phyloP scores from a whole-genome alignment of 2,797 vertebrate species.

The Notoglanidium macrostoma region DNA sequence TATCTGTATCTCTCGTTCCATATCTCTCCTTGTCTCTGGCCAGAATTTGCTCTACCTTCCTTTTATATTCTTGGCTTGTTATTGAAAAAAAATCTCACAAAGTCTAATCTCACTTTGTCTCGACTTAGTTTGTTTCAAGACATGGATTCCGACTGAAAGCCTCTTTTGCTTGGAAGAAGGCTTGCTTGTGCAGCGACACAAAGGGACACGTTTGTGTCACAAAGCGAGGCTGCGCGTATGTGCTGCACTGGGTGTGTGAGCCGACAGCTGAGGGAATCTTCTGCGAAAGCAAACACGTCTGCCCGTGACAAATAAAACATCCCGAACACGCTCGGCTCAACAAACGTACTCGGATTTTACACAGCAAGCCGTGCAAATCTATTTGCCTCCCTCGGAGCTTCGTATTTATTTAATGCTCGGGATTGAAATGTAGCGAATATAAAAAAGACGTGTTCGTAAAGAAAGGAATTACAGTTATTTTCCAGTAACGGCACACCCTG shows the following conservation, averaged over 20 bases:
- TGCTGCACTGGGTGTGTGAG: not conserved
- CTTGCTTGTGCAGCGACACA: slow-evolving; percentile 18
- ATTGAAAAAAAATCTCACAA: not conserved
- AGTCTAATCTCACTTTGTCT: not conserved
- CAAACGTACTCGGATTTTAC: not conserved
- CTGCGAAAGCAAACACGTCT: not conserved
- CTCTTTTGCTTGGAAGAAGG: slow-evolving; percentile 22
- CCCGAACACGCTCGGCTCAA: not conserved
- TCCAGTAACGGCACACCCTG: no score
- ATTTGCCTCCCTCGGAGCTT: not conserved
- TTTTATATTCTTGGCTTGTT: slow-evolving; percentile 34
- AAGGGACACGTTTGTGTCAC: slow-evolving; percentile 7
- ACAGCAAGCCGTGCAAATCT: not conserved
- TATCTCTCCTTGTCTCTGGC: not conserved
- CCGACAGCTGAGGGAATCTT: slow-evolving; percentile 13
- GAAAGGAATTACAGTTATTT: not conserved
- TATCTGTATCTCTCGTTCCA: slow-evolving; percentile 9
- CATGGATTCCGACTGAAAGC: not conserved
- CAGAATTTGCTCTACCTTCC: slow-evolving; percentile 17
- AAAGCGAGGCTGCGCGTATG: not conserved
- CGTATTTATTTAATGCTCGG: not conserved
- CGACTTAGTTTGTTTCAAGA: not conserved
- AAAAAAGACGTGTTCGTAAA: not conserved
- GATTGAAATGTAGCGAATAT: not conserved
- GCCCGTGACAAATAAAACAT: not conserved